Base-by-base conservation (phyloP, 2,797 vertebrate species). In the Petrocephalus schoutedeni region DNA sequence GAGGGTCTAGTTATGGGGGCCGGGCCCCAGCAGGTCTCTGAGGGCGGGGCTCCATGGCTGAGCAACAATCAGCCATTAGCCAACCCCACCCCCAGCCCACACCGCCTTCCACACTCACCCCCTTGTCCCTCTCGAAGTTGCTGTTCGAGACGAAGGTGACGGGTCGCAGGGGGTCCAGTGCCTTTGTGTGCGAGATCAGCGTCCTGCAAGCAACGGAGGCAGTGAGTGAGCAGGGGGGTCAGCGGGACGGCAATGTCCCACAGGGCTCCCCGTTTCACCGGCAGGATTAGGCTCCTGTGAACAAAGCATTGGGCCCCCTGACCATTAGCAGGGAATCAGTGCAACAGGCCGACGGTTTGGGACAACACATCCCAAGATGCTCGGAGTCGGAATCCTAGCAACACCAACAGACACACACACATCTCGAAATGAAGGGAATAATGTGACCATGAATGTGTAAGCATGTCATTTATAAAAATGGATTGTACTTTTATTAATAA, bases 111-210 rank as follows among this genome's bases (percentile, higher is more conserved):
- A 23, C 87, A 94, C 97, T 97, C 94, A 99, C 98, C 94, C 97
- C 98, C 90, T 21, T 94, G 94, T 99, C 98, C 84, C 89, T 86
- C 80, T 94, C 93, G 74, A 94, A 98, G 94, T 95, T 94, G 90
- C 93, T 93, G 88, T 94, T 89, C 57, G 97, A 96, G 92, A 98
- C 92, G 89, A 93, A 98, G 32, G 98, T 99, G 87, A 99, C 97
- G 0, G 98, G 97, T 51, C 98, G 95, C 12, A 96, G 95, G 2
- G 94, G 92, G 90, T 99, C 98, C 89, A 98, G 91, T 87, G 92
- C 92, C 93, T 96, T 98, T 88, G 98, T 99, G 87, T 97, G 94
- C 85, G 93, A 85, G 85, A 98, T 97, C 92, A 99, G 87, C 1
- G 94, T 97, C 94, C 98, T 99, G 93, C 92, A 87, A 0, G 41